These are phyloP conservation scores for Acanthurus tractus DNA, from an alignment of 2,797 vertebrate genomes.

Conservation along the genomic window DNA sequence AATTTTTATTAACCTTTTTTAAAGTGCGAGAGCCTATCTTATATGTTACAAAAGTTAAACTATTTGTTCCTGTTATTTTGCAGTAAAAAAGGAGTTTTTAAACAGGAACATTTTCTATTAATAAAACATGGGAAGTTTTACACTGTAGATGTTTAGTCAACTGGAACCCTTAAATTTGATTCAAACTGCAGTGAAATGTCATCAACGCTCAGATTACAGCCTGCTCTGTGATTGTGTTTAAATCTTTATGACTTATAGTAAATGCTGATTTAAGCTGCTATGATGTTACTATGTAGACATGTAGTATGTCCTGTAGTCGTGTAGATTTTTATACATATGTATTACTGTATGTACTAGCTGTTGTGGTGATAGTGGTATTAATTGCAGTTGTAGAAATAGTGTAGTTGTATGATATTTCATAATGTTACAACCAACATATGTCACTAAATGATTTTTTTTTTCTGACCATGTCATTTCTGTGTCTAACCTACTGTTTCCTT, in stretches of 20 bases:
- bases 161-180: constrained; percentile 36
- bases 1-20: neutral
- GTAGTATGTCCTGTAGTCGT: constrained; percentile 37
- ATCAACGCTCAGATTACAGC: constrained; percentile 56
- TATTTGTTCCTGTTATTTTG: neutral
- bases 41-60: constrained; percentile 10
- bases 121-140: constrained; percentile 1
- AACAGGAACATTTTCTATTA: neutral
- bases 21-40: neutral
- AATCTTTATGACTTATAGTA: constrained; percentile 11
- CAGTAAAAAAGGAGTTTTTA: neutral
- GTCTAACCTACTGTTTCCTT: constrained; percentile 56
- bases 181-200: constrained; percentile 24
- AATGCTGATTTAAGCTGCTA: constrained; percentile 11
- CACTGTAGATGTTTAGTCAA: constrained; percentile 7
- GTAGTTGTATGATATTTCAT: constrained; percentile 31
- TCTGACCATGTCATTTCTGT: constrained; percentile 43
- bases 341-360: constrained; percentile 5
- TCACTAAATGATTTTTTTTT: constrained; percentile 6
- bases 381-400: constrained; percentile 50
- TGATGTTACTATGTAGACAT: constrained; percentile 33
- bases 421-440: neutral
- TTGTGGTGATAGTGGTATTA: constrained; percentile 73
- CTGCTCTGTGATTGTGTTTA: constrained; percentile 36
- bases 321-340: constrained; percentile 43